Evolutionary conservation across 1,140 invertebrate species (phyloP), one percentile per base, ranked within the genome.

Genomic region (Tyrophagus putrescentiae): DNA sequence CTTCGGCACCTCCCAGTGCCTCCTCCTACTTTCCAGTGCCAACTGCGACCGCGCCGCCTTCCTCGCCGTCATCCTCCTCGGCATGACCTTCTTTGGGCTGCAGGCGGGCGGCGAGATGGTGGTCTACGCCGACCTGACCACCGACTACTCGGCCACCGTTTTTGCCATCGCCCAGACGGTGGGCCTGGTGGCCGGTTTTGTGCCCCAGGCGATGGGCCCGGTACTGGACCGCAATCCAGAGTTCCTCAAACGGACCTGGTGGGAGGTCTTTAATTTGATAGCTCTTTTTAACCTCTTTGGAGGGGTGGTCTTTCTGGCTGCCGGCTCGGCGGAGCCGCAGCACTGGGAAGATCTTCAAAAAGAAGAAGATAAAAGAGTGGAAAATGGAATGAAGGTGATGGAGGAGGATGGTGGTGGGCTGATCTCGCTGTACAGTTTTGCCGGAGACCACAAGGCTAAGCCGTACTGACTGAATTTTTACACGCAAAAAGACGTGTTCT

Each of bases 161-260:
- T 80, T 83, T 75, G 79, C 78, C 0, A 76, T 83, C 27, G 80
- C 79, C 0, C 84, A 83, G 67, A 76, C 77, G 27, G 64, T 68
- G 27, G 70, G 68, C 11, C 72, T 68, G 33, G 56, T 72, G 0
- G 67, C 68, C 3, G 70, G 72, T 32, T 68, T 70, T 53, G 21
- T n/a, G n/a, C 69, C 9, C 66, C 68, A 1, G 70, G 70, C 7
- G 60, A 62, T 29, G 57, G 67, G 4, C 66, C 84, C 36, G 84
- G 84, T 16, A 27, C 33, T 11, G 48, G n/a, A 11, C 58, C 53
- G 9, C 28, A 56, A 11, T 36, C 11, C 7, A 44, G 53, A 44
- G 23, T 9, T 9, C 53, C 13, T 36, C 11, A 56, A 18, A 41
- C 13, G 13, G 13, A 39, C 13, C n/a, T 39, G n/a, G 13, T 39